Conservation (phyloP, 2,113 vertebrate genomes). For the Euleptes europaea region DNA sequence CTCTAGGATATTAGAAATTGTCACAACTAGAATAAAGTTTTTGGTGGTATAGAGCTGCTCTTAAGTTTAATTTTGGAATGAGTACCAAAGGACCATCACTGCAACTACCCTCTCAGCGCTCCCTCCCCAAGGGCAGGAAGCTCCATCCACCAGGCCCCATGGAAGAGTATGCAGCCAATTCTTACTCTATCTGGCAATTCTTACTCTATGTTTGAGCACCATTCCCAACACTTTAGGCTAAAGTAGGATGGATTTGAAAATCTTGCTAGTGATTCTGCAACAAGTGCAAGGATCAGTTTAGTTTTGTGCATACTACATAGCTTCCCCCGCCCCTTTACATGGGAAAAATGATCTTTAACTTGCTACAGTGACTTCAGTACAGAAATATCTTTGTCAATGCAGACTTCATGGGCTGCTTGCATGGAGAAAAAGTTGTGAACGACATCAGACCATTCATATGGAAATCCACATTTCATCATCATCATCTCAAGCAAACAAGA, state of each 20-base stretch:
- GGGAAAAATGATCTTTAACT: neutral
- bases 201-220: neutral
- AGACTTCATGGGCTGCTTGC: neutral
- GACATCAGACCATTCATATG: neutral
- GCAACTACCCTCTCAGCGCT: no score
- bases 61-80: no score
- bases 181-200: no score
- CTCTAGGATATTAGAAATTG: no score
- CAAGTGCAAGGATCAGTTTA: neutral
- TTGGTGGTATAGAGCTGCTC: no score
- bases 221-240: neutral
- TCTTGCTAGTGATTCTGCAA: neutral
- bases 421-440: neutral
- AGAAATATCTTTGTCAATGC: neutral
- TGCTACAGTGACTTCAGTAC: neutral
- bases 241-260: neutral
- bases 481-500: slow-evolving; percentile 1
- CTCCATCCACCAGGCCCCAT: no score
- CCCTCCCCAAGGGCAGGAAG: no score
- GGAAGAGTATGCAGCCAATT: no score
- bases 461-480: slow-evolving; percentile 6
- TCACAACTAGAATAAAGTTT: no score
- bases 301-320: neutral
- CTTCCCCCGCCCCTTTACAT: neutral
- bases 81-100: no score